Evolutionary conservation across 2,888 invertebrate species (phyloP), one percentile per base, ranked within the genome.

Genomic region (Antitype chi): DNA sequence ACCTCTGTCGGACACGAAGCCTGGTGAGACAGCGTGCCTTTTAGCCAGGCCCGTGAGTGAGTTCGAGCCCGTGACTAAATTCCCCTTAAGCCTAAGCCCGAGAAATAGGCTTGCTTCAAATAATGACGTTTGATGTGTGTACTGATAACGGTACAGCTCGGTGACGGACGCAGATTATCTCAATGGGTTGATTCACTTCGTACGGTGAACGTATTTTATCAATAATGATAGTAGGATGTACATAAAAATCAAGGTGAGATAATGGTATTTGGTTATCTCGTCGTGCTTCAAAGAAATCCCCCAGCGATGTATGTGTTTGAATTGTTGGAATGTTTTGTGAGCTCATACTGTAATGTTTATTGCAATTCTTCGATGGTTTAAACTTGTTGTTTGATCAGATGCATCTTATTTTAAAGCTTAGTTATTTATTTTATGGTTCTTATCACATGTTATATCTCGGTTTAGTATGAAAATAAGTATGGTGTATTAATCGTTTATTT

Each of bases 111-210:
- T 63, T 25, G 20, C 17, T 60, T 75, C 11, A 64, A 64, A 59
- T 17, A 55, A 62, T 85, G 69, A 73, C 80, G 80, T 57, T 64
- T 55, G 47, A 43, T 67, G 59, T 75, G n/a, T 75, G 59, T 60
- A 55, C 69, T 72, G 85, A 85, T 82, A 82, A 72, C 78, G 82
- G 57, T 82, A 85, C 81, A 70, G 25, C 9, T 63, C 49, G n/a
- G 13, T 71, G 82, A 85, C 70, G 66, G 53, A 70, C 69, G 25
- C 32, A 76, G 85, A 82, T 85, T 76, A 82, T 72, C 71, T 72
- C 66, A 85, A 85, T 82, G 82, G 78, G 57, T 38, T 76, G 63
- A 82, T 82, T 85, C 85, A 82, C 57, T 82, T 52, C 28, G 49
- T 64, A 71, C 85, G 43, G 28, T 69, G 20, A 55, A 64, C 82